phyloP scores from a whole-genome alignment of 1,140 invertebrate genomes.

The Melipona quadrifasciata region DNA sequence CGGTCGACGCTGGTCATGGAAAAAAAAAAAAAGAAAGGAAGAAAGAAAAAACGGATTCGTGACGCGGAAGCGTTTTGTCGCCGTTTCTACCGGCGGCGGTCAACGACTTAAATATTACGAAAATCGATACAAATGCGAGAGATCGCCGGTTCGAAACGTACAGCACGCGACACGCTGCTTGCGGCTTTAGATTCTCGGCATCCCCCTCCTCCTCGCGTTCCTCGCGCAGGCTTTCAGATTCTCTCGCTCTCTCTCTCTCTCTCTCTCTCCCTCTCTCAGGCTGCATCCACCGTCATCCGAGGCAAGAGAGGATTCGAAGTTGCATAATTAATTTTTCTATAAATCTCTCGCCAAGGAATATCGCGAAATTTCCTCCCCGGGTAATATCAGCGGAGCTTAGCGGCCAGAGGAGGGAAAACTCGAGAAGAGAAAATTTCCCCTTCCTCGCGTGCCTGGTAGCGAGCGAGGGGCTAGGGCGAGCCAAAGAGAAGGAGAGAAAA shows the following conservation, averaged over 20 bases:
- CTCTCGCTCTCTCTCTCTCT: too few relatives aligned
- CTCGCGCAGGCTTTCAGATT: neutral
- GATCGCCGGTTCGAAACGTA: neutral
- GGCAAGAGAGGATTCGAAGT: conserved; percentile 36
- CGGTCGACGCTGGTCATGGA: neutral
- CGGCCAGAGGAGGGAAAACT: conserved; percentile 43
- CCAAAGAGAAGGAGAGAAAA: conserved; percentile 25
- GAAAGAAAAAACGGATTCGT: neutral
- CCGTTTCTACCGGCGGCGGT: neutral
- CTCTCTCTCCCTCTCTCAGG: too few relatives aligned
- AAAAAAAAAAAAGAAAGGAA: too few relatives aligned
- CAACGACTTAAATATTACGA: conserved; percentile 26
- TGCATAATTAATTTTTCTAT: conserved; percentile 68
- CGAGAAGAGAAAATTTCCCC: conserved; percentile 66
- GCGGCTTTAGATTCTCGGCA: too few relatives aligned
- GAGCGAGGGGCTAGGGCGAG: conserved; percentile 25
- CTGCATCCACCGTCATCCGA: too few relatives aligned
- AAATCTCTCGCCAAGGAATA: conserved; percentile 69
- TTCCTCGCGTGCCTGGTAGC: conserved; percentile 41
- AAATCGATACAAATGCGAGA: conserved; percentile 43
- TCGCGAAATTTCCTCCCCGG: conserved; percentile 65
- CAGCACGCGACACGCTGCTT: neutral
- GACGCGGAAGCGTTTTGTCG: conserved; percentile 24
- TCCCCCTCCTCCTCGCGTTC: too few relatives aligned
- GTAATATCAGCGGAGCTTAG: conserved; percentile 67